A percentile compares a stretch with the other conserved stretches of the same genome.
Evolutionary conservation across 2,888 invertebrate genomes (phyloP).

Genomic region (Heliconius sara): DNA sequence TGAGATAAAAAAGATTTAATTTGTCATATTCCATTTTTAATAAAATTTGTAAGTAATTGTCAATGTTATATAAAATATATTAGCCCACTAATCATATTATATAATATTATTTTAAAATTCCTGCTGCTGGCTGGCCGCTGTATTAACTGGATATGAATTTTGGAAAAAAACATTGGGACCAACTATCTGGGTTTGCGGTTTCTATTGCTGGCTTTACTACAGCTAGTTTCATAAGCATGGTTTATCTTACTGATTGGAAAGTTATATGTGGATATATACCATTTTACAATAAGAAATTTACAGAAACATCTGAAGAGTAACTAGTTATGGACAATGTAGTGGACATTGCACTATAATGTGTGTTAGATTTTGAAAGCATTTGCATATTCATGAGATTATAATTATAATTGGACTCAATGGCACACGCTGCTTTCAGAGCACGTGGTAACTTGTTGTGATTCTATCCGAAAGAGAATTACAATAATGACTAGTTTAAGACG

Average conservation of each 20-base stretch:
- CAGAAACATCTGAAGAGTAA: conserved; percentile 26
- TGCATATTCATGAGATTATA: conserved; percentile 36
- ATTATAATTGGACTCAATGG: conserved; percentile 34
- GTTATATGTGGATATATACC: conserved; percentile 87
- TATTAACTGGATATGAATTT: conserved; percentile 31
- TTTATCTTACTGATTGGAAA: conserved; percentile 92
- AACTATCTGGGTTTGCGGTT: conserved; percentile 74
- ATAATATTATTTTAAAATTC: not conserved
- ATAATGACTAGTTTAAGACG: conserved; percentile 75
- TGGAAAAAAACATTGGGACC: conserved; percentile 85
- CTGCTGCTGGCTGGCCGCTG: no score
- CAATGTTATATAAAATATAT: not conserved
- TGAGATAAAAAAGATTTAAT: not conserved
- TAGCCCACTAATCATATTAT: not conserved
- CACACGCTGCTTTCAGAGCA: conserved; percentile 34
- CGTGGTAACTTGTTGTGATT: conserved; percentile 39
- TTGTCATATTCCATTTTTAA: not conserved
- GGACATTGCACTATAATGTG: not conserved
- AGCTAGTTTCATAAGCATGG: conserved; percentile 77
- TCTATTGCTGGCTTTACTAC: conserved; percentile 84
- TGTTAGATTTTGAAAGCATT: not conserved
- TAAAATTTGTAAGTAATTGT: not conserved
- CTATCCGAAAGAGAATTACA: conserved; percentile 49
- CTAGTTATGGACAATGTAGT: no score
- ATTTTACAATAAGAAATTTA: conserved; percentile 88